phyloP scores from a whole-genome alignment of 2,113 vertebrate genomes.

The Limanda limanda region DNA sequence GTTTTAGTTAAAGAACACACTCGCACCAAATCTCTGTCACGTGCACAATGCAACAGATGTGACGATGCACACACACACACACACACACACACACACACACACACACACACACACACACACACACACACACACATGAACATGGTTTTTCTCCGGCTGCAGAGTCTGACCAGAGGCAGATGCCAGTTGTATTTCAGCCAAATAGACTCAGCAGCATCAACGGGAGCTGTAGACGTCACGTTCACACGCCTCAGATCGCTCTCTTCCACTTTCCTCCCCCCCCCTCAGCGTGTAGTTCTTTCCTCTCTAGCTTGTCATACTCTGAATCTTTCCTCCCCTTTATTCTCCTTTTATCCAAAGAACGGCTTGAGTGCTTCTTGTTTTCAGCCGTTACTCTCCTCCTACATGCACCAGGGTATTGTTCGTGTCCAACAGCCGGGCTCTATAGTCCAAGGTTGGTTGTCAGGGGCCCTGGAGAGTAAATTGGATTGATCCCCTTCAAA shows the following conservation, averaged over 20 bases:
- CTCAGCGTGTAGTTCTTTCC: slow-evolving; percentile 8
- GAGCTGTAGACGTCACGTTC: slow-evolving; percentile 31
- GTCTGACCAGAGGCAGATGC: slow-evolving; percentile 45
- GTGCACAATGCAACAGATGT: slow-evolving; percentile 50
- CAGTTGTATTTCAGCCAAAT: slow-evolving; percentile 62
- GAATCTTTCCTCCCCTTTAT: background rate
- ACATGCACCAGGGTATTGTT: slow-evolving; percentile 7
- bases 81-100: too few relatives aligned
- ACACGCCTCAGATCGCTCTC: slow-evolving; percentile 47
- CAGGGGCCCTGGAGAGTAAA: slow-evolving; percentile 43
- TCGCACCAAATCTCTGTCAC: slow-evolving; percentile 11
- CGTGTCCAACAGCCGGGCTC: slow-evolving; percentile 9
- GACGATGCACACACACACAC: background rate
- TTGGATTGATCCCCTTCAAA: slow-evolving; percentile 56
- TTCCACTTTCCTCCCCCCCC: slow-evolving; percentile 8
- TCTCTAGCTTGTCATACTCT: background rate
- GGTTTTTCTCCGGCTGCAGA: slow-evolving; percentile 31
- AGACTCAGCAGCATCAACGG: slow-evolving; percentile 34
- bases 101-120: too few relatives aligned
- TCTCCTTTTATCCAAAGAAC: slow-evolving; percentile 19
- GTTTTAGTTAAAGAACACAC: background rate
- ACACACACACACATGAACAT: slow-evolving; percentile 12
- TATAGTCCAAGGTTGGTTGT: slow-evolving; percentile 45
- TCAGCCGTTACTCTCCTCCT: slow-evolving; percentile 23
- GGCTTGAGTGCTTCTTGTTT: background rate